Base-by-base conservation (phyloP, 2,797 vertebrate species). In the Acropternis orthonyx region DNA sequence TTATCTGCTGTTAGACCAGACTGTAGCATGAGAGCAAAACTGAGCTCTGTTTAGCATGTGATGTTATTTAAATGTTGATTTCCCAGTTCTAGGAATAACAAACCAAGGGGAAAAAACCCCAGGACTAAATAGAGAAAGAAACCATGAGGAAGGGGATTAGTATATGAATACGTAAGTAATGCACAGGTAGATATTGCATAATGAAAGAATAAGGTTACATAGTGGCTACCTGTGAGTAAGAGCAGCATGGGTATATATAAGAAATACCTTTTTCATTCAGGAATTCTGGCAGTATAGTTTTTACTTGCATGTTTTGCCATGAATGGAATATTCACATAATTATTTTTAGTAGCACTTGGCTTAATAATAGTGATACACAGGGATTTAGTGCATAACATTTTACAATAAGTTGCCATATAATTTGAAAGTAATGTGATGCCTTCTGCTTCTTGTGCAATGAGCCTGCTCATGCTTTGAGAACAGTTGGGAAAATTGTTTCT, bases 301-400 rank as follows among this genome's bases (percentile, higher is more conserved):
- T 66, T 54, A 44, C 32, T 92, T 72, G 71, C 14, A 36, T 83
- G 30, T 92, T 92, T 46, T 85, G 27, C 63, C 80, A 44, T 66
- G 54, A 93, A 91, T 22, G 28, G 34, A 66, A 74, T 39, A 30
- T 44, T 69, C 55, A 14, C 15, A 63, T 80, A 82, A 88, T 48
- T 95, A 72, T 89, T 94, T 94, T 68, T 90, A 75, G 69, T 82
- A 88, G 65, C 54, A 58, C 74, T 96, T 74, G 48, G 63, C 71
- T 94, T 83, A 43, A 85, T 88, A 76, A 54, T 72, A 94, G 46
- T 36, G 85, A 43, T 72, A 82, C 12, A 39, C 49, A 87, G 66
- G 48, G 54, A 82, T 92, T 68, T 72, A 73, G 37, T 87, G 34
- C 54, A 72, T 82, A 91, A 81, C 46, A 52, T 91, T 89, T 93